Evolutionary conservation across 2,888 invertebrate species (phyloP), one percentile per base, ranked within the genome.

Genomic region (Ptychoptera contaminata): DNA sequence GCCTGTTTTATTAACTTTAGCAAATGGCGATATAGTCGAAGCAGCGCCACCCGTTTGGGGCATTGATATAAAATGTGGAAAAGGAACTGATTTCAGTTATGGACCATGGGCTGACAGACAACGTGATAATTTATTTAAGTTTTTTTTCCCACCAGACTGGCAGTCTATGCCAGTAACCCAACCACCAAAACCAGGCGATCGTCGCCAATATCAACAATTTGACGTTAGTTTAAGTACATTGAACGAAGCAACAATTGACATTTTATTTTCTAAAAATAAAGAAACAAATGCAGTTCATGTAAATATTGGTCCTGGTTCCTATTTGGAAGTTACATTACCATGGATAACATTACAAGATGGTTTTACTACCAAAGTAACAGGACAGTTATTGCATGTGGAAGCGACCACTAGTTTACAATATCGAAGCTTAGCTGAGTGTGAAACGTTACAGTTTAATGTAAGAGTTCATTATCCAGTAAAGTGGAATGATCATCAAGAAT

Each of bases 101-200:
- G 97, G 97, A 0, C 97, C 97, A 0, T 98, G 97, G 97, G 97
- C 96, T 3, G 97, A 98, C 61, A 74, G 94, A 42, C 97, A 98
- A 62, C 76, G 97, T 50, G 94, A 94, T 60, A 82, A 88, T 64
- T 70, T 98, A 31, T 96, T 90, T 67, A 88, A 82, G 66, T 93
- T 96, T 65, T 98, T 98, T 68, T 96, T 87, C 60, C 97, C 93
- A 8, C 80, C 84, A 50, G 83, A 87, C 61, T 88, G 81, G 66
- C 77, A 82, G 57, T 77, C 80, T 47, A 71, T 87, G 60, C 77
- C 79, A 62, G 75, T 86, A 1, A 88, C 90, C 0, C 77, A 81
- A 47, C 74, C 81, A 38, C 86, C 90, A 1, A 76, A 79, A 57
- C 84, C 92, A 0, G 94, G 94, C 2, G 90, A 93, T 55, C 73